A percentile compares a stretch with the other conserved stretches of the same genome.
phyloP scores from a whole-genome alignment of 2,113 vertebrate genomes.

The Neolamprologus tretocephalus region DNA sequence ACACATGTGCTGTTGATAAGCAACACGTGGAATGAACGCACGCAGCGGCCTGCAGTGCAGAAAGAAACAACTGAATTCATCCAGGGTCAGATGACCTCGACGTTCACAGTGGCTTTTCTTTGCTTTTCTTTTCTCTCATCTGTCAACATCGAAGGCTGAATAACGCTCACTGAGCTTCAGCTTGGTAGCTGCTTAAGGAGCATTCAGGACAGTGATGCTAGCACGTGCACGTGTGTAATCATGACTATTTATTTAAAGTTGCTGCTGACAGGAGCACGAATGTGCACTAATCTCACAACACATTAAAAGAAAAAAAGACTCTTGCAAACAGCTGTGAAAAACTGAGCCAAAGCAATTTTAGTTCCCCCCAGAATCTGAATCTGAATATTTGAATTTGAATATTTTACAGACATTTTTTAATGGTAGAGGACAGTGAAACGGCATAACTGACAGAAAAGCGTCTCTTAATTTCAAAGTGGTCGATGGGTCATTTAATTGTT shows the following conservation, averaged over 20 bases:
- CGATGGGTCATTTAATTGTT: not conserved
- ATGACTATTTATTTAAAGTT: not conserved
- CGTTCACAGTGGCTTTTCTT: not conserved
- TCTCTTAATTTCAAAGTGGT: not conserved
- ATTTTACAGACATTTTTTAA: not conserved
- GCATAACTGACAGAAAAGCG: not conserved
- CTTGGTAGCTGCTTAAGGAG: not conserved
- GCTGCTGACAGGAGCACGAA: not conserved
- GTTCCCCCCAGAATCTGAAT: not conserved
- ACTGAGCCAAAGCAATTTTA: not conserved
- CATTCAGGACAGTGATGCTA: not conserved
- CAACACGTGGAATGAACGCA: slow-evolving; percentile 70
- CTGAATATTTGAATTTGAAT: not conserved
- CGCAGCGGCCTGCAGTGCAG: slow-evolving; percentile 62
- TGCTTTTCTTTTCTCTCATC: not conserved
- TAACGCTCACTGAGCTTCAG: not conserved
- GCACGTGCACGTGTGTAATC: not conserved
- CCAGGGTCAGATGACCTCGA: not conserved
- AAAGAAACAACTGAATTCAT: not conserved
- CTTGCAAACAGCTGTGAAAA: not conserved
- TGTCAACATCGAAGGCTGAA: not conserved
- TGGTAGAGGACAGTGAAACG: not conserved
- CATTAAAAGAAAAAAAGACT: not conserved
- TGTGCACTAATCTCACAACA: not conserved
- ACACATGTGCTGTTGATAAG: slow-evolving; percentile 82